Conservation (phyloP, 1,140 invertebrate genomes). For the Acromyrmex echinatior region DNA sequence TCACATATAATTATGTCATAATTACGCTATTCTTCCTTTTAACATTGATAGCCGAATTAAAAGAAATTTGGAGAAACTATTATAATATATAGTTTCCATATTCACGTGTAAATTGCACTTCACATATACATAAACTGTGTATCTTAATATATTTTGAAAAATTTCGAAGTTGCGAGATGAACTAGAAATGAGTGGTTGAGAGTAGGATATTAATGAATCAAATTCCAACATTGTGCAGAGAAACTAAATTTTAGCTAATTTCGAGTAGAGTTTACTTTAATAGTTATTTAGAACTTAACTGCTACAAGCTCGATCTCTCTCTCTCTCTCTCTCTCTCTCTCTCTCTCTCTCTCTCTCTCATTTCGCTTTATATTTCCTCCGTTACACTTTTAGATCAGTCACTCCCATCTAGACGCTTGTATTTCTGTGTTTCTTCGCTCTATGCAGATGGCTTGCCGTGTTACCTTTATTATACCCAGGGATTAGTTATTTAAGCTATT, state of each 20-base stretch:
- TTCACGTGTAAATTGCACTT: neutral
- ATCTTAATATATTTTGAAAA: neutral
- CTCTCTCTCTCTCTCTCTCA: constrained; percentile 16
- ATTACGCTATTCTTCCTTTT: neutral
- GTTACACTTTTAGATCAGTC: constrained; percentile 61
- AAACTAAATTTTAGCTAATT: neutral
- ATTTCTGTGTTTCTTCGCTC: constrained; percentile 62
- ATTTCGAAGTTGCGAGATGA: neutral
- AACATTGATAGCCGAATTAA: neutral
- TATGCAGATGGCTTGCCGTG: constrained; percentile 47
- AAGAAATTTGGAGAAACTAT: neutral
- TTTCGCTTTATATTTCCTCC: constrained; percentile 53
- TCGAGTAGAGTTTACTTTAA: constrained; percentile 9
- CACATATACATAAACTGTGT: neutral
- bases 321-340: neutral
- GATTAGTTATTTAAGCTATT: constrained; percentile 58
- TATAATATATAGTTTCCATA: neutral
- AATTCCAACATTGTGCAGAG: neutral
- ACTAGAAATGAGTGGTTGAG: neutral
- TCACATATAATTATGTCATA: constrained; percentile 40
- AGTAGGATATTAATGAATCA: neutral
- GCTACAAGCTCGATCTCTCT: constrained; percentile 31
- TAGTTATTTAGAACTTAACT: constrained; percentile 37
- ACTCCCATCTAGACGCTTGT: constrained; percentile 53
- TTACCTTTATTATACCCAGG: constrained; percentile 47